Conservation (phyloP, 1,140 invertebrate species). For the Drosophila ambigua region DNA sequence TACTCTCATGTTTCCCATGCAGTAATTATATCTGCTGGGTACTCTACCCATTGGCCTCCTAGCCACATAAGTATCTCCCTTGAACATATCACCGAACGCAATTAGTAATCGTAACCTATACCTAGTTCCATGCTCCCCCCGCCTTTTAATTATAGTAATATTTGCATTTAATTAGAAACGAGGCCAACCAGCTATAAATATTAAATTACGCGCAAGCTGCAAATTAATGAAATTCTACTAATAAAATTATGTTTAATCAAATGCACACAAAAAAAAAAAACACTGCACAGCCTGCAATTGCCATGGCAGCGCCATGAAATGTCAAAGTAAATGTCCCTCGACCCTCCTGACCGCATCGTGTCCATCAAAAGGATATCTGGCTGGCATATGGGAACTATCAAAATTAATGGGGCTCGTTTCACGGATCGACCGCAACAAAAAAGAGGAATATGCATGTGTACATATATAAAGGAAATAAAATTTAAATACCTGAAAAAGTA, state of each 20-base stretch:
- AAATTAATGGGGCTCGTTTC: constrained; percentile 69
- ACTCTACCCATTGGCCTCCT: no score
- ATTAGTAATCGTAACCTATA: not conserved
- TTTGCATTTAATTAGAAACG: constrained; percentile 78
- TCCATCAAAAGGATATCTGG: constrained; percentile 69
- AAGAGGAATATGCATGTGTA: not conserved
- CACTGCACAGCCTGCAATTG: constrained; percentile 9
- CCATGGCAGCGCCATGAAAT: constrained; percentile 57
- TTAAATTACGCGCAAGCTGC: constrained; percentile 70
- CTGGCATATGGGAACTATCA: constrained; percentile 72
- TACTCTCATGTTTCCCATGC: no score
- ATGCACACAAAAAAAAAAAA: constrained; percentile 25
- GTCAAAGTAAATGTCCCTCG: constrained; percentile 47
- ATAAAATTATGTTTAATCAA: constrained; percentile 79
- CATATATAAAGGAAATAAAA: constrained; percentile 51
- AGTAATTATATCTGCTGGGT: no score
- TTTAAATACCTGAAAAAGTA: constrained; percentile 66
- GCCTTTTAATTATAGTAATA: constrained; percentile 72
- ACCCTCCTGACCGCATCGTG: constrained; percentile 22
- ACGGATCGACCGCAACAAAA: constrained; percentile 52
- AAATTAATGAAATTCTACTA: constrained; percentile 78
- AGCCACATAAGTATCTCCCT: constrained; percentile 5
- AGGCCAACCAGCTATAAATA: constrained; percentile 77
- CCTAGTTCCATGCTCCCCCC: no score
- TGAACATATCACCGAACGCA: not conserved